A percentile compares a stretch with the other conserved stretches of the same genome.
These are phyloP conservation scores for Cotesia chilonis DNA, from an alignment of 1,140 invertebrate genomes.

Conservation along the genomic window DNA sequence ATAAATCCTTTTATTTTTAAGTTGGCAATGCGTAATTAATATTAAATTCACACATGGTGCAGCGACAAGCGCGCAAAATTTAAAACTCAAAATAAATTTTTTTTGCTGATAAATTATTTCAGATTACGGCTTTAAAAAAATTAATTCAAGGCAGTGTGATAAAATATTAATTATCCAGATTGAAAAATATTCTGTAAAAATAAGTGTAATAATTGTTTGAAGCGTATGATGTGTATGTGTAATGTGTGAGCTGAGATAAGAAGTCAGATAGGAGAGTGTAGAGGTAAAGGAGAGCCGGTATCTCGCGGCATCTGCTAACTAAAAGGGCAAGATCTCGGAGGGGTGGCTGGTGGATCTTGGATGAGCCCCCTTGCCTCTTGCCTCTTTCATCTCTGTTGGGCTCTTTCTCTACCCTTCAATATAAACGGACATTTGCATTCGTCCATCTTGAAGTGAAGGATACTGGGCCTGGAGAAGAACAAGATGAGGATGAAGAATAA, in stretches of 20 bases:
- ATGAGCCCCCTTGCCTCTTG: constrained; percentile 35
- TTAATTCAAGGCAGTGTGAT: too few relatives aligned
- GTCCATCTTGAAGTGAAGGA: constrained; percentile 29
- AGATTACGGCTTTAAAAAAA: too few relatives aligned
- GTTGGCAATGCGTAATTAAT: too few relatives aligned
- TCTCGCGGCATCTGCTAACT: constrained; percentile 62
- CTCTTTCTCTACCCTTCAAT: constrained; percentile 8
- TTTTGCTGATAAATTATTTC: too few relatives aligned
- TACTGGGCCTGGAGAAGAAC: background rate
- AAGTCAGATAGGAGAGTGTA: background rate
- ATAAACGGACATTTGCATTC: constrained; percentile 25
- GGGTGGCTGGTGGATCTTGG: constrained; percentile 2
- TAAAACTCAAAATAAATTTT: too few relatives aligned
- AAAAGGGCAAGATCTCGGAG: constrained; percentile 56
- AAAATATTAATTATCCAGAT: background rate
- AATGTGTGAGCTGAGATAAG: background rate
- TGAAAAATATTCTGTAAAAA: too few relatives aligned
- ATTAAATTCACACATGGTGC: too few relatives aligned
- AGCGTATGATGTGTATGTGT: too few relatives aligned
- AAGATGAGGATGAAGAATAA: background rate
- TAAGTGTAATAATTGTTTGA: background rate
- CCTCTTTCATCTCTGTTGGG: constrained; percentile 27
- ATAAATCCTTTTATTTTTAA: too few relatives aligned
- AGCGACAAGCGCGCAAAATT: too few relatives aligned
- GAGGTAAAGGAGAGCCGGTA: constrained; percentile 22